Percentiles rank a stretch among this genome's conserved stretches.
phyloP scores from a whole-genome alignment of 2,888 invertebrate genomes.

The Agonopterix subpropinquella region DNA sequence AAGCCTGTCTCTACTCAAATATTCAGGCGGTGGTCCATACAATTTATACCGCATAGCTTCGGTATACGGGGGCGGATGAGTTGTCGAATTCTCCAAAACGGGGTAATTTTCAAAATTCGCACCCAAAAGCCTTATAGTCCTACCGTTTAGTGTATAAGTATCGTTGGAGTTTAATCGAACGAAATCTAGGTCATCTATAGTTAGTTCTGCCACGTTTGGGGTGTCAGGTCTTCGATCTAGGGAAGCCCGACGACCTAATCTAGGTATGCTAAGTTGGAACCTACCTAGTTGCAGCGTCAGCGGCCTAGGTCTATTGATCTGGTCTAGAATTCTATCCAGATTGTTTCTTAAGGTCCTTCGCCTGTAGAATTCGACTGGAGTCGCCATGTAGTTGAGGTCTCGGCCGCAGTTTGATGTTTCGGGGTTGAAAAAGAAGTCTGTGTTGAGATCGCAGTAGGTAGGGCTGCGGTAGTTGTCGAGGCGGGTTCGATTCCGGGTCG shows the following conservation, averaged over 20 bases:
- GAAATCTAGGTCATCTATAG: conserved; percentile 51
- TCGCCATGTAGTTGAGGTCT: conserved; percentile 46
- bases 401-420: conserved; percentile 30
- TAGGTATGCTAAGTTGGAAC: conserved; percentile 51
- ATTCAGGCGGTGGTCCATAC: conserved; percentile 66
- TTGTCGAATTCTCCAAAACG: conserved; percentile 16
- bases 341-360: conserved; percentile 32
- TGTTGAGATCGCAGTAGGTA: conserved; percentile 38
- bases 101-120: conserved; percentile 58
- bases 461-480: conserved; percentile 42
- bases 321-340: conserved; percentile 41
- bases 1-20: conserved; percentile 44
- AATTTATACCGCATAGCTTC: conserved; percentile 57
- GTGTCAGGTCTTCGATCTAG: conserved; percentile 47
- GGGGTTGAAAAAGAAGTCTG: conserved; percentile 33
- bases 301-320: conserved; percentile 20
- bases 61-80: conserved; percentile 52
- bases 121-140: conserved; percentile 59
- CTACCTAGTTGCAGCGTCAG: conserved; percentile 55
- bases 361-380: conserved; percentile 40
- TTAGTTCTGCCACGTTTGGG: conserved; percentile 53
- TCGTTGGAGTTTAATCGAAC: conserved; percentile 46
- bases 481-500: conserved; percentile 21
- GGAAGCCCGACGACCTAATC: conserved; percentile 31
- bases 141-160: conserved; percentile 61